Base-by-base conservation (phyloP, 2,797 vertebrate species). In the Enteromius fasciolatus region DNA sequence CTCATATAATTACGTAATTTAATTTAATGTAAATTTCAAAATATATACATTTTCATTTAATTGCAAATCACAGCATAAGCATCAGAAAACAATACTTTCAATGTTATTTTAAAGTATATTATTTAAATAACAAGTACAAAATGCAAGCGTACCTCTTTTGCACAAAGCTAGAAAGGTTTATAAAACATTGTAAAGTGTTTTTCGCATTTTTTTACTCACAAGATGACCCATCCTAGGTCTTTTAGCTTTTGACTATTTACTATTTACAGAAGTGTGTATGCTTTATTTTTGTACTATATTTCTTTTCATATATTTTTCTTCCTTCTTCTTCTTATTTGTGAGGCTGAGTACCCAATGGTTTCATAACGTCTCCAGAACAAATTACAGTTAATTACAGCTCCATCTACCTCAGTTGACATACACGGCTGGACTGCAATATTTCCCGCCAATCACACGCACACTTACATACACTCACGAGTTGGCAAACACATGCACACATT, bases 331-430 rank as follows among this genome's bases (percentile, higher is more conserved):
- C 4, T 1, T 39, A 4, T 81, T 76, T 57, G 17, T 76, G 39
- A 68, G 66, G 52, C 63, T 50, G 36, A 39, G 59, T 1, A 23
- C 76, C 79, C 90, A 88, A 89, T 70, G 1, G 88, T 90, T 90
- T 92, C 89, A 87, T 85, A 78, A 87, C 87, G 86, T 91, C 91
- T 88, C 90, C 80, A 83, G 91, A 93, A 92, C 91, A 94, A 93
- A 93, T 91, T 90, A 90, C 86, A 80, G 33, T 91, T 93, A 92
- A 93, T 93, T 93, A 91, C 83, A 90, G 87, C 86, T 85, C 91
- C 87, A 81, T 89, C 89, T 91, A 87, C 87, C 90, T 88, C 88
- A 84, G 78, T 77, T 81, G 80, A 87, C 75, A 82, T 74, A 77
- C 54, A 78, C 44, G 67, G 68, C 83, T 85, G 83, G 86, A 82